Percentiles rank a stretch among this genome's conserved stretches.
These are phyloP conservation scores for Aricia artaxerxes DNA, from an alignment of 2,888 invertebrate species.

Conservation along the genomic window DNA sequence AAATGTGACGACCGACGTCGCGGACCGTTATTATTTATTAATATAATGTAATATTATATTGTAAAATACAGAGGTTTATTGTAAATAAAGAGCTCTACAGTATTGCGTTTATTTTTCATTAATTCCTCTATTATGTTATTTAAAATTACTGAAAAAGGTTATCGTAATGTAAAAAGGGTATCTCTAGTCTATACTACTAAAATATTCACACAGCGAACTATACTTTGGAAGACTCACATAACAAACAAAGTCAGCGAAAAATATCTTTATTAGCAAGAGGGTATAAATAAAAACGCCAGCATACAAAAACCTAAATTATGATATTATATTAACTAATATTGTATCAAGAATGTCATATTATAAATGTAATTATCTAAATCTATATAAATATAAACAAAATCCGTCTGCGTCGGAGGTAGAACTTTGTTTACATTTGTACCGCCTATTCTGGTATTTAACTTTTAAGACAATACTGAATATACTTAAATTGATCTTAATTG, in stretches of 20 bases:
- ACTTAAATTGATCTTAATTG: background rate
- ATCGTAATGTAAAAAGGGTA: too few relatives aligned
- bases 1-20: background rate
- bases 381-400: conserved; percentile 14
- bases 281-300: background rate
- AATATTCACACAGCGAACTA: too few relatives aligned
- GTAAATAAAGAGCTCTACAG: conserved; percentile 52
- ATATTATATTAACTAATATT: background rate
- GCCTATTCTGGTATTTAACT: background rate
- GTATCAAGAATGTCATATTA: background rate
- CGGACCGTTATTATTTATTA: conserved; percentile 19
- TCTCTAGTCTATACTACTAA: too few relatives aligned
- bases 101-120: conserved; percentile 31
- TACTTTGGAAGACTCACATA: too few relatives aligned
- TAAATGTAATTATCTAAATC: background rate
- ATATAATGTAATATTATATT: conserved; percentile 40
- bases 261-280: background rate
- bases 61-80: conserved; percentile 50
- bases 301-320: background rate
- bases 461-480: background rate
- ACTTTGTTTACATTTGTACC: conserved; percentile 2
- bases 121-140: background rate
- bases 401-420: background rate
- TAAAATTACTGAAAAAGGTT: too few relatives aligned
- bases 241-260: too few relatives aligned